phyloP scores from a whole-genome alignment of 2,888 invertebrate species.

The Physocephala rufipes region DNA sequence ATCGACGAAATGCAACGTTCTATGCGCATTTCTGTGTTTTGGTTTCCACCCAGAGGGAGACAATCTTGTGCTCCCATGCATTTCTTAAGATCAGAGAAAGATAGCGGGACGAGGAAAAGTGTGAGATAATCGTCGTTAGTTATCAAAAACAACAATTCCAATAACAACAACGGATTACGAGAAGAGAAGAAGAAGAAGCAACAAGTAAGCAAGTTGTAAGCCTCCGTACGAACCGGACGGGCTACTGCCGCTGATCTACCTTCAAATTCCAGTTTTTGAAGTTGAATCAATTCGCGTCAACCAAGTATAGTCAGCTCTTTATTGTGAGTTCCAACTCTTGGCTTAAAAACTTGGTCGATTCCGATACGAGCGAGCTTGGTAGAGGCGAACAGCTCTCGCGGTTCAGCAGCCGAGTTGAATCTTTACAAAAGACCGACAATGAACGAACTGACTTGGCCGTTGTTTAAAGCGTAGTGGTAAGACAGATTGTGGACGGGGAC shows the following conservation, averaged over 20 bases:
- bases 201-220: neutral
- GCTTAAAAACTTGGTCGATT: constrained; percentile 13
- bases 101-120: too few species aligned
- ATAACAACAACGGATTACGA: constrained; percentile 1
- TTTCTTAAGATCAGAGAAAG: too few species aligned
- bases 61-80: too few species aligned
- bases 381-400: neutral
- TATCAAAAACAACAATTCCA: constrained; percentile 5
- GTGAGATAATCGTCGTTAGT: too few species aligned
- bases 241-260: constrained; percentile 25
- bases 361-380: neutral
- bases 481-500: neutral
- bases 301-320: constrained; percentile 8
- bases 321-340: neutral
- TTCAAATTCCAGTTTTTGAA: constrained; percentile 38
- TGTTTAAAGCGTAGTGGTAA: neutral
- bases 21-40: constrained; percentile 6
- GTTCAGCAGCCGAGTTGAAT: neutral
- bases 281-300: constrained; percentile 3
- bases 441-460: constrained; percentile 1
- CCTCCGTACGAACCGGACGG: neutral
- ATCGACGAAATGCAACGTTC: too few species aligned
- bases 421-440: neutral
- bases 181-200: neutral
- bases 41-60: neutral